phyloP scores from a whole-genome alignment of 2,113 vertebrate species.

The Potamarius usumacintae region DNA sequence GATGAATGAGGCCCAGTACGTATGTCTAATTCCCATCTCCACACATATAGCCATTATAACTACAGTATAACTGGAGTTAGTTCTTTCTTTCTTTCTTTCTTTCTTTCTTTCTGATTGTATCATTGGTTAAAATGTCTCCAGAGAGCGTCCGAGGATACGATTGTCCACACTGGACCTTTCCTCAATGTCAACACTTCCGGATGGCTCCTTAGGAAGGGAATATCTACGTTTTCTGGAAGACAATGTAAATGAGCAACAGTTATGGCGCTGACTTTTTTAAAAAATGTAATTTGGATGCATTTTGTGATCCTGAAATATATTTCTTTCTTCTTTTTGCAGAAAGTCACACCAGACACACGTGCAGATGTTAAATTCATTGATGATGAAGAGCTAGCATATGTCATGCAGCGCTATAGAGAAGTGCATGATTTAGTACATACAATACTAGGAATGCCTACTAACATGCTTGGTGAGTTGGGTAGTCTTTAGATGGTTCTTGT shows the following conservation, averaged over 20 bases:
- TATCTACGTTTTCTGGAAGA: constrained; percentile 86
- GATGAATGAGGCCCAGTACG: neutral
- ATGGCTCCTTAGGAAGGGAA: constrained; percentile 83
- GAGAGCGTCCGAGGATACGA: constrained; percentile 87
- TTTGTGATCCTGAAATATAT: neutral
- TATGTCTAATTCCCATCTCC: neutral
- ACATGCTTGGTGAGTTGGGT: constrained; percentile 85
- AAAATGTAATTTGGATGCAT: neutral
- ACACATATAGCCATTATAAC: neutral
- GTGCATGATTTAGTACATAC: constrained; percentile 94
- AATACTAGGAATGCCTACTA: constrained; percentile 91
- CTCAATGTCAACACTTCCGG: constrained; percentile 77
- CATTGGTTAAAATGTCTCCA: constrained; percentile 10
- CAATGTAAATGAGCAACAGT: constrained; percentile 77
- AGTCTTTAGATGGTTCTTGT: neutral
- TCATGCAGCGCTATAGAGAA: constrained; percentile 93
- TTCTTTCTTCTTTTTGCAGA: constrained; percentile 60
- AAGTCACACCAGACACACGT: constrained; percentile 90
- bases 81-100: no score
- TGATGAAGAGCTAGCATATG: constrained; percentile 87
- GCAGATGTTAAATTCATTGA: constrained; percentile 89
- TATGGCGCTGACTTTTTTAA: neutral
- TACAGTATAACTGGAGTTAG: neutral
- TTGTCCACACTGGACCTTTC: constrained; percentile 82
- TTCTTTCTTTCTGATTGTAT: neutral